Evolutionary conservation across 2,797 vertebrate species (phyloP), one percentile per base, ranked within the genome.

Genomic region (Otolemur crassicaudatus): DNA sequence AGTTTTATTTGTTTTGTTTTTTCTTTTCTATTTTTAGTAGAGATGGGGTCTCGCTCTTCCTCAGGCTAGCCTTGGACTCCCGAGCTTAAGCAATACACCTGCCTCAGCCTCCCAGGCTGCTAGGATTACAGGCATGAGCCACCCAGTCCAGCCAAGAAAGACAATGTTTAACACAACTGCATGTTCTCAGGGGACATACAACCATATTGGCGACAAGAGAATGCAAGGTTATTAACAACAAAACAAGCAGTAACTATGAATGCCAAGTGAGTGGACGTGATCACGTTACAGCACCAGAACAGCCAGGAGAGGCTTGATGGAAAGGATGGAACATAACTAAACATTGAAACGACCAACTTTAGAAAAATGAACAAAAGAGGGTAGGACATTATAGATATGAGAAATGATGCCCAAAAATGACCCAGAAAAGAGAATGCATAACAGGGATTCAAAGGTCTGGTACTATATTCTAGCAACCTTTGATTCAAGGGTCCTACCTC

Each of bases 401-500:
- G 4, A 20, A 81, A 75, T 5, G 9, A 61, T 25, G n/a, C 65
- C 27, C 53, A 31, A 77, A 92, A 91, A 40, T 58, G n/a, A 56
- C 67, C 23, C 73, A 73, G 14, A 20, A 89, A 94, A 75, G 25
- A 11, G 20, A 94, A 90, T 60, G 31, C 19, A 58, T 58, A 17
- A 43, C 58, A 70, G 79, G 19, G 89, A 89, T 61, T 61, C 91
- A 93, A 85, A 93, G n/a, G 7, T 65, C 9, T 11, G 67, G 31
- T 65, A 60, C 46, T 88, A 29, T 67, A 37, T n/a, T 87, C 61
- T 72, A 43, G 12, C 67, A 14, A 49, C 20, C 14, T 95, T 90
- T 75, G 19, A 69, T 80, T 86, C 37, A 75, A 88, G 96, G 75
- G 34, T 20, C n/a, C n/a, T 72, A 87, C 46, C 22, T 94, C 65